Percentiles rank a stretch among this genome's conserved stretches.
Conservation (phyloP, 2,888 invertebrate species). For the Dascillus cervinus region DNA sequence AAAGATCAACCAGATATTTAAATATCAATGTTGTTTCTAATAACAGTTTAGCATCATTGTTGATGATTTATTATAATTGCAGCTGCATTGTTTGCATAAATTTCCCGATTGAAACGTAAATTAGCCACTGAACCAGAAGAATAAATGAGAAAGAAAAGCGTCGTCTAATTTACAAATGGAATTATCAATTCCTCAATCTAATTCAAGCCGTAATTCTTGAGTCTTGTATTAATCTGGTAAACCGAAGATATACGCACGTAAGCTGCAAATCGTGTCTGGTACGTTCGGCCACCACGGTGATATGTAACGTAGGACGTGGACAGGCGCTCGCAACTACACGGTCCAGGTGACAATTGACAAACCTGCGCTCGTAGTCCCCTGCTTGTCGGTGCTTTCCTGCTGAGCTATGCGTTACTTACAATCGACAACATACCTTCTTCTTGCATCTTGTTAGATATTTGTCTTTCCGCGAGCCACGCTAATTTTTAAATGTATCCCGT, state of each 20-base stretch:
- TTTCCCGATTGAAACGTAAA: too few species aligned
- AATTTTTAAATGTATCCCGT: constrained; percentile 34
- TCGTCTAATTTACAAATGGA: too few species aligned
- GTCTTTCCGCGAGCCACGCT: constrained; percentile 30
- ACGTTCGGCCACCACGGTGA: constrained; percentile 28
- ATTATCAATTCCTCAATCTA: too few species aligned
- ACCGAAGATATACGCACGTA: constrained; percentile 14
- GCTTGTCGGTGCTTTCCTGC: constrained; percentile 37
- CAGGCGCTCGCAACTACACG: constrained; percentile 28
- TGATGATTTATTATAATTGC: too few species aligned
- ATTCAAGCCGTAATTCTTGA: constrained; percentile 20
- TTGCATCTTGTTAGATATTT: constrained; percentile 40
- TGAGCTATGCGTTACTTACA: constrained; percentile 40
- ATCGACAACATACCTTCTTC: constrained; percentile 36
- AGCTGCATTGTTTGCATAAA: too few species aligned
- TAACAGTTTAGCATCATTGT: too few species aligned
- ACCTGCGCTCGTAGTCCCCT: constrained; percentile 38
- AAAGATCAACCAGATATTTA: too few species aligned
- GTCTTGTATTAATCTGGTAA: constrained; percentile 13
- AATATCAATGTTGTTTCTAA: too few species aligned
- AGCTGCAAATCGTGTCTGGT: constrained; percentile 18
- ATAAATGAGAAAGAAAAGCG: too few species aligned
- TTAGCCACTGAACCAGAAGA: too few species aligned
- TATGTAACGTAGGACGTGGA: constrained; percentile 35
- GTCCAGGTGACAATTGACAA: constrained; percentile 43